Evolutionary conservation across 1,140 invertebrate genomes (phyloP).

Genomic region (Medauroidea extradentata): DNA sequence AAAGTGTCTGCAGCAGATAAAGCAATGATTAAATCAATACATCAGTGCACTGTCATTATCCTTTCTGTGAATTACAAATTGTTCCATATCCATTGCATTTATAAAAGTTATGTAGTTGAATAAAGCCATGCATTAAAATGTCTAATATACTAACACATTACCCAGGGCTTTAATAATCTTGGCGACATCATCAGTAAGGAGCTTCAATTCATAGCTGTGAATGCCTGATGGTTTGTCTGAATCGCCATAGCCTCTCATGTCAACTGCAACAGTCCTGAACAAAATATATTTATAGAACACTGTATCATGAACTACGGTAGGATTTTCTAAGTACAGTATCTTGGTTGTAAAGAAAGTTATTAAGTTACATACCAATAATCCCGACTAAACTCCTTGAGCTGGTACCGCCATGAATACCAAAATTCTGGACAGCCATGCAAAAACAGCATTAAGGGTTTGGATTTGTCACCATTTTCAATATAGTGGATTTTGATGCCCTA

Average conservation of each 20-base stretch:
- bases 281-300: too few species aligned
- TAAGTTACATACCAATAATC: constrained; percentile 57
- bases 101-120: too few species aligned
- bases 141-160: constrained; percentile 15
- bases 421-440: constrained; percentile 66
- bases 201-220: constrained; percentile 48
- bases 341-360: too few species aligned
- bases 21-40: too few species aligned
- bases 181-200: constrained; percentile 54
- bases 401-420: constrained; percentile 64
- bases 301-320: too few species aligned
- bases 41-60: too few species aligned
- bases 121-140: too few species aligned
- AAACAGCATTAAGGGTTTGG: constrained; percentile 59
- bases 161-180: constrained; percentile 56
- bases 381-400: constrained; percentile 56
- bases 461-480: constrained; percentile 55
- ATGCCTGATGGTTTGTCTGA: constrained; percentile 57
- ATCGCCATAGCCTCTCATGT: constrained; percentile 63
- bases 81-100: too few species aligned
- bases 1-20: too few species aligned
- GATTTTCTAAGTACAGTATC: too few species aligned
- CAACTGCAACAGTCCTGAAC: constrained; percentile 60
- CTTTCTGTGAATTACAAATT: too few species aligned
- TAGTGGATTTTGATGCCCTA: constrained; percentile 61